These are phyloP conservation scores for Drosophila quasianomalipes DNA, from an alignment of 2,888 invertebrate species.

Conservation along the genomic window DNA sequence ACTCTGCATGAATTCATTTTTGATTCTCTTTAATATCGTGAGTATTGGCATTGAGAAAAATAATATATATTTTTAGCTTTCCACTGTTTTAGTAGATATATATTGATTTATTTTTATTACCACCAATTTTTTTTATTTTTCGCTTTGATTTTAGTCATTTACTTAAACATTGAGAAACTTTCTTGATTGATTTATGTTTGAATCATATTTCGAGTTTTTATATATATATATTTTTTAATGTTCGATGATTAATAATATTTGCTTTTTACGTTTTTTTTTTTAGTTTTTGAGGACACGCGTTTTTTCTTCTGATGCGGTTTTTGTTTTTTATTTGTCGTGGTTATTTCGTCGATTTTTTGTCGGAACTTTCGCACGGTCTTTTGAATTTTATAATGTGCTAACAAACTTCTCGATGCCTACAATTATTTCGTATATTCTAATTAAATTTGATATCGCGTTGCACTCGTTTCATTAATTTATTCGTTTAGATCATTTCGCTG, in stretches of 20 bases:
- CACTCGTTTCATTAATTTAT: conserved; percentile 34
- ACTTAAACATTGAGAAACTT: background rate
- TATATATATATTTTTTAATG: background rate
- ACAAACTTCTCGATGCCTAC: conserved; percentile 27
- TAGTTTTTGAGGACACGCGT: background rate
- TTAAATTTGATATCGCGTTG: conserved; percentile 20
- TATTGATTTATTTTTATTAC: conserved; percentile 6
- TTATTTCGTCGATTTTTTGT: conserved; percentile 32
- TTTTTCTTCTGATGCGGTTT: conserved; percentile 8
- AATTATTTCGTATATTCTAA: conserved; percentile 20
- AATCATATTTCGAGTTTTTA: background rate
- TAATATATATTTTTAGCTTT: conserved; percentile 1
- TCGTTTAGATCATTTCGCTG: conserved; percentile 54
- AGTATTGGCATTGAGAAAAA: conserved; percentile 52
- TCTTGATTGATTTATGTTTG: background rate
- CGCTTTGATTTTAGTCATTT: background rate
- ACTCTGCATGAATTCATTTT: conserved; percentile 76
- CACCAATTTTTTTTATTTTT: background rate
- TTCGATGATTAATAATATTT: background rate
- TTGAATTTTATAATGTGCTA: conserved; percentile 4
- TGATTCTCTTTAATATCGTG: conserved; percentile 67
- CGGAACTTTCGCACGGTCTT: conserved; percentile 25
- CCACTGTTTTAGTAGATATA: background rate
- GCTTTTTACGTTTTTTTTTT: background rate
- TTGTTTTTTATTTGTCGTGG: conserved; percentile 3